Evolutionary conservation across 1,140 invertebrate genomes (phyloP).

Genomic region (Drosophila paulistorum): DNA sequence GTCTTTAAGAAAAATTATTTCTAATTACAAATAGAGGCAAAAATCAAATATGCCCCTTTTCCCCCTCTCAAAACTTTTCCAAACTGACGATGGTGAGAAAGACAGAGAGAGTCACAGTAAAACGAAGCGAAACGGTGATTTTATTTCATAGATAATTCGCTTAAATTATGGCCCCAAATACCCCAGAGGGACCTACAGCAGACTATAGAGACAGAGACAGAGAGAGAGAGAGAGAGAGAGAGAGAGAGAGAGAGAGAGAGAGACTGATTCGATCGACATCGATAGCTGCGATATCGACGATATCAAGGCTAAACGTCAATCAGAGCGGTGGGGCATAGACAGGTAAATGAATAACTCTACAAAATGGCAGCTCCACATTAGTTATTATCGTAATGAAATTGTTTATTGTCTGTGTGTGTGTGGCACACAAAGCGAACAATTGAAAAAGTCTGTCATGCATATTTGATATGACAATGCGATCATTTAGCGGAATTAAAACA

Average conservation of each 20-base stretch:
- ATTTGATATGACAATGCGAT: slow-evolving; percentile 64
- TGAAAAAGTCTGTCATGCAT: slow-evolving; percentile 70
- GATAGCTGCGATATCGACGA: slow-evolving; percentile 44
- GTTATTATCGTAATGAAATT: slow-evolving; percentile 20
- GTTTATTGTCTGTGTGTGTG: slow-evolving; percentile 17
- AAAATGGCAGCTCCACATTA: slow-evolving; percentile 17
- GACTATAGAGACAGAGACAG: not conserved
- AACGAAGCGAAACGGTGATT: slow-evolving; percentile 67
- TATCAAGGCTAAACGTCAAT: slow-evolving; percentile 48
- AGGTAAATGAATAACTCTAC: slow-evolving; percentile 1
- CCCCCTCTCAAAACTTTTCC: not conserved
- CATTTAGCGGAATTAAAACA: slow-evolving; percentile 76
- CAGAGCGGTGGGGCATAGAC: slow-evolving; percentile 40
- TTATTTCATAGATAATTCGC: slow-evolving; percentile 81
- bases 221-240: no score
- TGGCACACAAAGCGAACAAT: slow-evolving; percentile 15
- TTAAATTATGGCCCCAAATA: slow-evolving; percentile 79
- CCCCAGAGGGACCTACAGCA: slow-evolving; percentile 79
- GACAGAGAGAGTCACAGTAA: slow-evolving; percentile 45
- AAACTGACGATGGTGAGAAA: not conserved
- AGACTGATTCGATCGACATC: slow-evolving; percentile 61
- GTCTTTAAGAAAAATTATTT: slow-evolving; percentile 44
- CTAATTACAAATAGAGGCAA: slow-evolving; percentile 65
- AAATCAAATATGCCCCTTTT: slow-evolving; percentile 29
- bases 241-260: no score